Evolutionary conservation across 2,113 vertebrate genomes (phyloP).

Genomic region (Mormyrus lacerda): DNA sequence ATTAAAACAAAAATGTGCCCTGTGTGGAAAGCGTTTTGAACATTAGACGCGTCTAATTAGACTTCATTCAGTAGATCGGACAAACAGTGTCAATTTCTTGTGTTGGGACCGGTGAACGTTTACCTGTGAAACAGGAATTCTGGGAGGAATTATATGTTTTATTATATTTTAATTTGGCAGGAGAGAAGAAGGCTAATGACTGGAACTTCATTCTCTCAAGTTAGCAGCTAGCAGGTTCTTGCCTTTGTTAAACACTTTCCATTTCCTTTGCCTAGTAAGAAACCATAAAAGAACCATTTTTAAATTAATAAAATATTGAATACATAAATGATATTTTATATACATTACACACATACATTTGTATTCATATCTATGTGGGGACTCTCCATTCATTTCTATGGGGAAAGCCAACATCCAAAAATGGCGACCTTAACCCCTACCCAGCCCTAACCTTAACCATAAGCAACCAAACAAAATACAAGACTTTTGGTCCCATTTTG

Average conservation of each 20-base stretch:
- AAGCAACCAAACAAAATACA: background rate
- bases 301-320: background rate
- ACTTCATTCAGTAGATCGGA: conserved; percentile 10
- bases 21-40: conserved; percentile 23
- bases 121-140: conserved; percentile 26
- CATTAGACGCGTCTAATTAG: conserved; percentile 18
- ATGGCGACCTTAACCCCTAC: background rate
- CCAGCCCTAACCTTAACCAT: background rate
- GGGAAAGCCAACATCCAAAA: too few species aligned
- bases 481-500: too few species aligned
- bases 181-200: background rate
- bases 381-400: background rate
- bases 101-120: background rate
- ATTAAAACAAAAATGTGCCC: conserved; percentile 31
- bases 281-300: background rate
- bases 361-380: background rate
- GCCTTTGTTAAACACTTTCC: background rate
- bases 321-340: background rate
- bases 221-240: background rate
- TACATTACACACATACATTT: background rate
- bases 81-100: conserved; percentile 41
- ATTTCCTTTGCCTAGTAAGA: background rate
- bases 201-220: background rate
- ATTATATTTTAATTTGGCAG: conserved; percentile 2
- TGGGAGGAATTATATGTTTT: background rate